Base-by-base conservation (phyloP, 2,888 invertebrate genomes). In the Tipula vernalis region DNA sequence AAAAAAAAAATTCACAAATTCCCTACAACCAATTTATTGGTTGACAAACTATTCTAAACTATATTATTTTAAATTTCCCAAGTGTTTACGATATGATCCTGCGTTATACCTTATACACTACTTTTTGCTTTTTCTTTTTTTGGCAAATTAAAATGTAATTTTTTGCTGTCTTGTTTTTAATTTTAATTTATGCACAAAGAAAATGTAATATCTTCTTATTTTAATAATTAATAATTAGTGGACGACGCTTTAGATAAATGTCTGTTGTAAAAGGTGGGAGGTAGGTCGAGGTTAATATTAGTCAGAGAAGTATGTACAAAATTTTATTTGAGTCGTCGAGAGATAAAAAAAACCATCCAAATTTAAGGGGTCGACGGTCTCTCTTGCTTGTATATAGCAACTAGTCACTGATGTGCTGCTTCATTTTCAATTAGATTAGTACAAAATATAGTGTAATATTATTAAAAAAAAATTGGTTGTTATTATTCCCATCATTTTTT, bases 21-120 rank as follows among this genome's bases (percentile, higher is more conserved):
- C n/a, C 87, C 87, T 87, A 86, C 86, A 88, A 87, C 51, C 51
- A 57, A 57, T 57, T 57, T 15, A 12, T 44, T 44, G 12, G 51
- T 15, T 57, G 51, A 57, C 5, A 57, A 57, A 57, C 51, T 57
- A 57, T 57, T 57, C 51, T 57, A 57, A 57, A 57, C 51, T 57
- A 8, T 39, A 39, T 15, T 57, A 57, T 57, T 57, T 18, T 51
- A 51, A 51, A 51, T 51, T 15, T 3, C 51, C 51, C n/a, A 5
- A 12, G 13, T 51, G 47, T n/a, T 12, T 51, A 15, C 8, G 51
- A 57, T 57, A 5, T 57, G 15, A 57, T 57, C 15, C 15, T 57
- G 51, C 51, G 51, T 57, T 57, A 10, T 15, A 51, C 44, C 44
- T 44, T 12, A n/a, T 1, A 44, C 13, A 13, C 13, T 28, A 28